Conservation (phyloP, 2,797 vertebrate genomes). For the Setipinna tenuifilis region DNA sequence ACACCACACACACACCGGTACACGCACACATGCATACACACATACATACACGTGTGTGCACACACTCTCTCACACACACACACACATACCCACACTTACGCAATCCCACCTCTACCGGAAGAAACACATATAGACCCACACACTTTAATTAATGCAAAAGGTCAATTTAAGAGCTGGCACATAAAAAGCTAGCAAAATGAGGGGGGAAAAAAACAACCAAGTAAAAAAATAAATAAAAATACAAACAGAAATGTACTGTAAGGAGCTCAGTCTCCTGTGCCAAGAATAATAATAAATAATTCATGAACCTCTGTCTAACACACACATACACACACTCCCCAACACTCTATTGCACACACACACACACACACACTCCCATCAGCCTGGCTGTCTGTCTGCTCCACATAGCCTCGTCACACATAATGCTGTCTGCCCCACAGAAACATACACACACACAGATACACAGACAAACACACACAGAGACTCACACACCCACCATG, state of each 20-base stretch:
- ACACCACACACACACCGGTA: no score
- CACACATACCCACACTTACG: background rate
- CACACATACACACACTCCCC: slow-evolving; percentile 5
- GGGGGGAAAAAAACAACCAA: slow-evolving; percentile 4
- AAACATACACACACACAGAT: background rate
- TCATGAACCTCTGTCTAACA: slow-evolving; percentile 59
- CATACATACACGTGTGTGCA: no score
- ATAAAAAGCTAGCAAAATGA: slow-evolving; percentile 44
- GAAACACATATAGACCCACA: slow-evolving; percentile 14
- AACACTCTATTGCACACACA: background rate
- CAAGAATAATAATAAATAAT: slow-evolving; percentile 68
- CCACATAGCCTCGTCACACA: slow-evolving; percentile 3
- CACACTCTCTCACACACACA: background rate
- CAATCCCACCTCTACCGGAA: background rate
- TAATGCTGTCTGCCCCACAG: slow-evolving; percentile 18
- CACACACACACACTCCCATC: slow-evolving; percentile 20
- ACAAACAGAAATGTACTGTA: slow-evolving; percentile 54
- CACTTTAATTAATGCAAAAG: background rate
- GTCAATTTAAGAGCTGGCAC: slow-evolving; percentile 25
- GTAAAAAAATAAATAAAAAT: slow-evolving; percentile 23
- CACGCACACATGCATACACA: background rate
- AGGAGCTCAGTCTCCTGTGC: slow-evolving; percentile 52
- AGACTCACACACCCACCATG: background rate
- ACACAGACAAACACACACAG: background rate
- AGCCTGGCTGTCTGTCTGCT: slow-evolving; percentile 6